These are phyloP conservation scores for Eupeodes luniger DNA, from an alignment of 2,888 invertebrate species.

Conservation along the genomic window DNA sequence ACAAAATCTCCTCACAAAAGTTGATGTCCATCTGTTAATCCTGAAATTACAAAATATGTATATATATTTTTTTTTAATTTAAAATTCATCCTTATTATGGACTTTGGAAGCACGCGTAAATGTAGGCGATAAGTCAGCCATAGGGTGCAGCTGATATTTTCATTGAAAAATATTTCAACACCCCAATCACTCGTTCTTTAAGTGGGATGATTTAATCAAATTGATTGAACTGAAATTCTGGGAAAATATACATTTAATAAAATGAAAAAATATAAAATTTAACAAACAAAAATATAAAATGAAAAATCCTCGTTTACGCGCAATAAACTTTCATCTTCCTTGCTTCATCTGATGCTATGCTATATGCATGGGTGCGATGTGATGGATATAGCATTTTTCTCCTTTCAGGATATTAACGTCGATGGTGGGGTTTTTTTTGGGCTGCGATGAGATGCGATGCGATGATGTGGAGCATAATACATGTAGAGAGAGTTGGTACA, in stretches of 20 bases:
- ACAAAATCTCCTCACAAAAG: neutral
- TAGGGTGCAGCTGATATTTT: conserved; percentile 7
- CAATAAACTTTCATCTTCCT: conserved; percentile 26
- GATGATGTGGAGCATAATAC: neutral
- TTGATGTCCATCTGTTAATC: neutral
- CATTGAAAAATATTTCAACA: neutral
- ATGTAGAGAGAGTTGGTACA: conserved; percentile 15
- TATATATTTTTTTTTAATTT: neutral
- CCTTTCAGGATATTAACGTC: conserved; percentile 10
- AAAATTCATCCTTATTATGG: conserved; percentile 3
- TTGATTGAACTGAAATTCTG: conserved; percentile 40
- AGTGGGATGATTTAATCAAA: conserved; percentile 45
- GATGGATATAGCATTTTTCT: conserved; percentile 17
- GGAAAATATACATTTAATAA: conserved; percentile 22
- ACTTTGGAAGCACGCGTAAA: neutral
- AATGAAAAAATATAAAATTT: neutral
- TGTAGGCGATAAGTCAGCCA: neutral
- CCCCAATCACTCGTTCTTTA: neutral
- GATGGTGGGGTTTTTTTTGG: neutral
- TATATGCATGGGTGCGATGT: neutral
- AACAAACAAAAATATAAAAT: too few relatives aligned
- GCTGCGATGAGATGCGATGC: too few relatives aligned
- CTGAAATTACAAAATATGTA: neutral
- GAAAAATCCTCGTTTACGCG: conserved; percentile 1
- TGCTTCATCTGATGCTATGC: neutral